Conservation (phyloP, 64 coral and sea anemone genomes). For the Cladopsammia gracilis region DNA sequence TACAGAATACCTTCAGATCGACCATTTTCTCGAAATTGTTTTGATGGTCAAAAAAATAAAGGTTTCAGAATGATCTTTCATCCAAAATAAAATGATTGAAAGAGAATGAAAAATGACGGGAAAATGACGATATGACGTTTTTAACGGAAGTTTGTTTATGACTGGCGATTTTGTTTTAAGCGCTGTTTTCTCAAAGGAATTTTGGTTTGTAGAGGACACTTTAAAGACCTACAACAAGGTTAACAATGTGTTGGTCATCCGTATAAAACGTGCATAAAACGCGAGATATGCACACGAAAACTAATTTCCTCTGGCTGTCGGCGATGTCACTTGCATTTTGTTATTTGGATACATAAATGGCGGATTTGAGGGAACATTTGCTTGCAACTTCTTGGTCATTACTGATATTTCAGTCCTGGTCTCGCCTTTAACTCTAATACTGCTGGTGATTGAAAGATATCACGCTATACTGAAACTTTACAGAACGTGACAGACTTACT, state of each 20-base stretch:
- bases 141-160: no score
- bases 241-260: neutral
- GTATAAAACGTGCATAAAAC: slow-evolving; percentile 9
- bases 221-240: no score
- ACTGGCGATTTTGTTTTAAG: no score
- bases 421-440: neutral
- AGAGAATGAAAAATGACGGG: no score
- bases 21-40: no score
- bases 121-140: no score
- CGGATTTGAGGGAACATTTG: neutral
- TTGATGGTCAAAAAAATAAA: no score
- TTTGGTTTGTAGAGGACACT: no score
- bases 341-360: neutral
- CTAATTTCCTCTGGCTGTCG: slow-evolving; percentile 28
- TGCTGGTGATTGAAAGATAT: neutral
- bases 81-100: no score
- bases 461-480: neutral
- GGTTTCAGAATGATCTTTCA: no score
- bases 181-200: no score
- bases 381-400: neutral
- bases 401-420: neutral
- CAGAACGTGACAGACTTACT: neutral
- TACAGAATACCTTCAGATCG: no score
- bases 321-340: neutral
- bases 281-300: neutral